Evolutionary conservation across 2,113 vertebrate genomes (phyloP).

Genomic region (Actenoides hombroni): DNA sequence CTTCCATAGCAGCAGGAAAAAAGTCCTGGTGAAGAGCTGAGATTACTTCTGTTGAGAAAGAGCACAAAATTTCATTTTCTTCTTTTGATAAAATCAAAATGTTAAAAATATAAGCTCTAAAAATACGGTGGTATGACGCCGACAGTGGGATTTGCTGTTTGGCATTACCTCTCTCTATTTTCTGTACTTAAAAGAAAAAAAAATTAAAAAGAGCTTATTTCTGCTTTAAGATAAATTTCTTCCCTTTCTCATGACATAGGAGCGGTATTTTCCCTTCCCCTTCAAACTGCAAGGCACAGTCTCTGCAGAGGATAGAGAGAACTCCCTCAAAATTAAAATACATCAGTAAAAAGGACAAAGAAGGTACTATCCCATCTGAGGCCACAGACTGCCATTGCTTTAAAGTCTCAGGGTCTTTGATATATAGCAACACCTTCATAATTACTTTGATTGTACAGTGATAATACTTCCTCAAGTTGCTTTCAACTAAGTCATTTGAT

Average conservation of each 20-base stretch:
- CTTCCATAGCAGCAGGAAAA: neutral
- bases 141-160: neutral
- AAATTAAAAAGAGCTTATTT: neutral
- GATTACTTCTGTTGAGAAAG: neutral
- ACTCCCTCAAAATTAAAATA: neutral
- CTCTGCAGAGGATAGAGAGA: rapidly evolving
- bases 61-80: neutral
- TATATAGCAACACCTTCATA: neutral
- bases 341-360: neutral
- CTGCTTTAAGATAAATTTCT: neutral
- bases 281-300: neutral
- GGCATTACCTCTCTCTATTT: neutral
- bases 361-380: neutral
- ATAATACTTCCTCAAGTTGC: neutral
- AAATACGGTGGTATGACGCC: neutral
- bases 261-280: neutral
- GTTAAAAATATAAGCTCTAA: neutral
- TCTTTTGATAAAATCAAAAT: neutral
- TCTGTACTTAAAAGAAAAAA: neutral
- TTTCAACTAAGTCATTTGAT: neutral
- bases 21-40: neutral
- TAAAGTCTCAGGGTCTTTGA: neutral
- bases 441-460: neutral
- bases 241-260: neutral
- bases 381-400: neutral